A percentile compares a stretch with the other conserved stretches of the same genome.
Conservation (phyloP, 2,888 invertebrate genomes). For the Protula sp. region DNA sequence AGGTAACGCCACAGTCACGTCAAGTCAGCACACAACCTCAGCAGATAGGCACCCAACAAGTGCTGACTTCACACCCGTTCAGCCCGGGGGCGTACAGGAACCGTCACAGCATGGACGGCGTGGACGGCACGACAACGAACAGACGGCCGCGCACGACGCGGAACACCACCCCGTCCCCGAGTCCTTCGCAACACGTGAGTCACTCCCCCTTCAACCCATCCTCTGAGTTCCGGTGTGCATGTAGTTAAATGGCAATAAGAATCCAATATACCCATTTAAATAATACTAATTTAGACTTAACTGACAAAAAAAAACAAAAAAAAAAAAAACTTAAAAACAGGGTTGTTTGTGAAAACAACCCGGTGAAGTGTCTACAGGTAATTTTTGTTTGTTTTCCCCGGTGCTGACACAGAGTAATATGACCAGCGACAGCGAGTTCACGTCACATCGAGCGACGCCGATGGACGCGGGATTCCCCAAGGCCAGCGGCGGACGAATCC, state of each 20-base stretch:
- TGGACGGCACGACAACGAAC: conserved; percentile 3
- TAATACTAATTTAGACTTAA: too few species aligned
- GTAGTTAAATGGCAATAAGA: too few species aligned
- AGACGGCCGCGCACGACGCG: too few species aligned
- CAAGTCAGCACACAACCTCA: conserved; percentile 7
- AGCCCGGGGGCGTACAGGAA: conserved; percentile 16
- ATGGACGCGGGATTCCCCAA: not conserved
- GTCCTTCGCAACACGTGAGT: conserved; percentile 24
- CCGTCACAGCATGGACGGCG: conserved; percentile 9
- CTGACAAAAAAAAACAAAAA: too few species aligned
- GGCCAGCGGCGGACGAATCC: conserved; percentile 4
- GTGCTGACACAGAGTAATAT: conserved; percentile 29
- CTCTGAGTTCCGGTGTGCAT: too few species aligned
- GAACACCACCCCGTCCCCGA: conserved; percentile 21
- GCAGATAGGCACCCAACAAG: not conserved
- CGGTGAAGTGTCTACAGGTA: not conserved
- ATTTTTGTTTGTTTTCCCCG: not conserved
- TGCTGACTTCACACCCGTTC: not conserved
- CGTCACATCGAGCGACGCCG: not conserved
- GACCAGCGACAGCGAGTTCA: too few species aligned
- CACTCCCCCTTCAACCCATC: too few species aligned
- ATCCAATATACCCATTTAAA: too few species aligned
- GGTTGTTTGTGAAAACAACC: not conserved
- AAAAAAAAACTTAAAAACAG: too few species aligned
- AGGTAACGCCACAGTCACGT: conserved; percentile 6